phyloP scores from a whole-genome alignment of 1,140 invertebrate genomes.

The Parapsyche elsis region DNA sequence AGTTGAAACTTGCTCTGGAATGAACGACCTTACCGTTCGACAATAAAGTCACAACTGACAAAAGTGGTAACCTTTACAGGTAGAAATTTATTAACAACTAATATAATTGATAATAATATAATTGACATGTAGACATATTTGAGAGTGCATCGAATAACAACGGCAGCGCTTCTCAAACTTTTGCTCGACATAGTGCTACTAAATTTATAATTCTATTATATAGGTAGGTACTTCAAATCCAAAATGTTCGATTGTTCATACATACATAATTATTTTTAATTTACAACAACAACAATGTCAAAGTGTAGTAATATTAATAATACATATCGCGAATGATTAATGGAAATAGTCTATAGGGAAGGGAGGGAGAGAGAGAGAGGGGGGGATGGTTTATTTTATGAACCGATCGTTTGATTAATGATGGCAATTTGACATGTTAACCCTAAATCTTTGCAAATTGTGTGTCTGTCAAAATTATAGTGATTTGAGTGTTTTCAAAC shows the following conservation, averaged over 20 bases:
- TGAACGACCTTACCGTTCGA: not conserved
- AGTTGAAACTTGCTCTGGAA: too few species aligned
- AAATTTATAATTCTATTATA: too few species aligned
- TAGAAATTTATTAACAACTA: not conserved
- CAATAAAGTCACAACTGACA: not conserved
- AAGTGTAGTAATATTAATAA: too few species aligned
- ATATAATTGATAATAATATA: not conserved
- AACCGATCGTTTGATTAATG: conserved; percentile 7
- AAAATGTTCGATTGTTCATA: too few species aligned
- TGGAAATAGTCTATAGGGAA: not conserved
- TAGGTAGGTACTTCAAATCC: too few species aligned
- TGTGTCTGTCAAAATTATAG: conserved; percentile 1
- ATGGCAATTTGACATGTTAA: conserved; percentile 27
- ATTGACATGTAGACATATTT: too few species aligned
- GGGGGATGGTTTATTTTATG: not conserved
- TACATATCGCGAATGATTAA: not conserved
- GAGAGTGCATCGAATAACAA: too few species aligned
- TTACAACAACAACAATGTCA: too few species aligned
- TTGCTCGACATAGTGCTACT: too few species aligned
- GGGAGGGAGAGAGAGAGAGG: not conserved
- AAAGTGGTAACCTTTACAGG: not conserved
- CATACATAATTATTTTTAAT: too few species aligned
- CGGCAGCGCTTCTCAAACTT: too few species aligned
- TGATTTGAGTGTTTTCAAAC: not conserved
- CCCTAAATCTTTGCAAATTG: conserved; percentile 20